Base-by-base conservation (phyloP, 1,140 invertebrate genomes). In the Choristoneura fumiferana region DNA sequence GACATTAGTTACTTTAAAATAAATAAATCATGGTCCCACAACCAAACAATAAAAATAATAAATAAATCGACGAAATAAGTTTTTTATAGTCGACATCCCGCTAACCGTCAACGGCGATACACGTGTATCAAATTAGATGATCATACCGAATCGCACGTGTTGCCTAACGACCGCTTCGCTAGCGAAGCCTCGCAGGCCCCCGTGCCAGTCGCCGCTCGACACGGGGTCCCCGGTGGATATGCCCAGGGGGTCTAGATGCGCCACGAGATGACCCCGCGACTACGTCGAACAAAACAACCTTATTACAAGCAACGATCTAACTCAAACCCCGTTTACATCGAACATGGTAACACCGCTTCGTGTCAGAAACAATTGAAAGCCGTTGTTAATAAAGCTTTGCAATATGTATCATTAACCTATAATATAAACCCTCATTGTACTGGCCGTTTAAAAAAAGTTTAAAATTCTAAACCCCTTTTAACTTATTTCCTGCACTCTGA, bases 261-360 rank as follows among this genome's bases (percentile, higher is more conserved):
- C 96, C 78, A 97, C 95, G 88, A 98, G 94, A 91, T 99, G 98
- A 89, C 98, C 98, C 85, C 97, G 94, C 71, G 96, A 95, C 96
- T 98, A 92, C 74, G 60, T 52, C 56, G 57, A 58, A 63, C 62
- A 63, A 70, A 69, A 76, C 60, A 67, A 68, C 29, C 54, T 39
- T 55, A 36, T 38, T 38, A 14, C 38, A 33, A 54, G 54, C 54
- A 4, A 57, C 29, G 22, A 22, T 17, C 55, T n/a, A n/a, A 29
- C 22, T 29, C 6, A 29, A 2, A 29, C 22, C 22, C 22, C 22
- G 22, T 6, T 29, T 6, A 29, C 22, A 29, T 3, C 2, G 22
- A 29, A 29, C 22, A 29, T 29, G 22, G 22, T 6, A 29, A 29
- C 22, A 29, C 22, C 22, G 22, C 22, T 29, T 2, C 22, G 6